Conservation (phyloP, 2,888 invertebrate genomes). For the Lepidochitona cinerea region DNA sequence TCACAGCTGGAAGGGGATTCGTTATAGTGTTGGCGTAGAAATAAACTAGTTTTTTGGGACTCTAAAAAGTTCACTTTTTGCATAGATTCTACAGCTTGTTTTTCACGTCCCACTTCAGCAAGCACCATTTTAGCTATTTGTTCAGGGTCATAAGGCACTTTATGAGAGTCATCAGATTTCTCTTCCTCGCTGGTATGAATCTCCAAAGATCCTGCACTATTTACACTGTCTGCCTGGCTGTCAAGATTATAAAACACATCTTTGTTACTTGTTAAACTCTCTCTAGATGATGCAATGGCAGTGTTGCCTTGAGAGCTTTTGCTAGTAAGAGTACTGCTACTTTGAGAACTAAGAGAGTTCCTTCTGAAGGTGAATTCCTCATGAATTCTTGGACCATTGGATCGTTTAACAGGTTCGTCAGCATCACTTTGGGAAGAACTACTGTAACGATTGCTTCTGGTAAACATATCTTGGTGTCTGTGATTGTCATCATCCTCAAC, state of each 20-base stretch:
- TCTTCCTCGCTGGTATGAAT: not conserved
- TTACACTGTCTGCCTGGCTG: conserved; percentile 1
- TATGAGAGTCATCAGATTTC: conserved; percentile 23
- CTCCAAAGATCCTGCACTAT: not conserved
- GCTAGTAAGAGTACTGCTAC: conserved; percentile 1
- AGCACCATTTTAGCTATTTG: conserved; percentile 58
- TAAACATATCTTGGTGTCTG: not conserved
- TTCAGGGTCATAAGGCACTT: conserved; percentile 40
- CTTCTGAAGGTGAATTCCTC: not conserved
- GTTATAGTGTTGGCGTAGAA: not conserved
- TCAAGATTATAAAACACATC: conserved; percentile 5
- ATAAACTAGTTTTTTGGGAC: conserved; percentile 38
- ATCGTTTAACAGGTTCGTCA: not conserved
- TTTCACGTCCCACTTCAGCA: conserved; percentile 53
- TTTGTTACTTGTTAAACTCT: not conserved
- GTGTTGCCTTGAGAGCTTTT: not conserved
- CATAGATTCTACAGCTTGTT: conserved; percentile 52
- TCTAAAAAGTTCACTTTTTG: conserved; percentile 50
- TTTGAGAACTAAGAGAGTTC: not conserved
- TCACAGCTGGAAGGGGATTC: not conserved
- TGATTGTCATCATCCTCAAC: not conserved
- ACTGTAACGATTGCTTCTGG: conserved; percentile 3
- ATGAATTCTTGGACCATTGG: not conserved
- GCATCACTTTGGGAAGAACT: conserved; percentile 12
- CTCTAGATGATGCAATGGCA: not conserved